Conservation (phyloP, 1,140 invertebrate species). For the Hestina assimilis region DNA sequence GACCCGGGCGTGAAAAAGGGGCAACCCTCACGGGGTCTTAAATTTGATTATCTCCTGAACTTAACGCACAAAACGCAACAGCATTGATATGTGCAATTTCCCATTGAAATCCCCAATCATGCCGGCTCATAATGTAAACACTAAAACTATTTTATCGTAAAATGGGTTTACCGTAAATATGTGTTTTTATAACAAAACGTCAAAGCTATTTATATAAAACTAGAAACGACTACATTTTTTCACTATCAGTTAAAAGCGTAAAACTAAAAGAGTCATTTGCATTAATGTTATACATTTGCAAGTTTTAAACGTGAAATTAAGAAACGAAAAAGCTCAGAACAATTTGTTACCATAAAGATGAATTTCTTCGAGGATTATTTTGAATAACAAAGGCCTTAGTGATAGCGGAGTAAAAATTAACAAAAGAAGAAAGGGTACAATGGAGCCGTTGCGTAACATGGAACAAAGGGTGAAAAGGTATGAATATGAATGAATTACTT, state of each 20-base stretch:
- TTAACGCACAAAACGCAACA: too few relatives aligned
- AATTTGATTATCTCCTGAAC: too few relatives aligned
- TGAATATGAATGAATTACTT: slow-evolving; percentile 74
- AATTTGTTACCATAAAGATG: slow-evolving; percentile 18
- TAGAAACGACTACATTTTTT: too few relatives aligned
- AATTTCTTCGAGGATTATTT: slow-evolving; percentile 25
- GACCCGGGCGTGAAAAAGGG: too few relatives aligned
- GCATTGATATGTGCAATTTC: too few relatives aligned
- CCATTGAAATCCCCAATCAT: too few relatives aligned
- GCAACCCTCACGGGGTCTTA: too few relatives aligned
- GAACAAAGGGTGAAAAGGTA: slow-evolving; percentile 67
- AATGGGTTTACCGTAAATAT: too few relatives aligned
- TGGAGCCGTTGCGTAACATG: slow-evolving; percentile 56
- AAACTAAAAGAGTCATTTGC: not conserved
- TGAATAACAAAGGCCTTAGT: slow-evolving; percentile 37
- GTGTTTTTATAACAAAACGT: too few relatives aligned
- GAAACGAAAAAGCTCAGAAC: not conserved
- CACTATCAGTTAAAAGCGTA: not conserved
- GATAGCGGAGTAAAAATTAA: slow-evolving; percentile 39
- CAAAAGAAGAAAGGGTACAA: slow-evolving; percentile 51
- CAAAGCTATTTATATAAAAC: too few relatives aligned
- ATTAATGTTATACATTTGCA: slow-evolving; percentile 1
- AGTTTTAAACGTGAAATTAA: not conserved
- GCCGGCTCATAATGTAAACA: too few relatives aligned
- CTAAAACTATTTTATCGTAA: too few relatives aligned